Evolutionary conservation across 2,797 vertebrate genomes (phyloP).

Genomic region (Mormyrops attenuatus): DNA sequence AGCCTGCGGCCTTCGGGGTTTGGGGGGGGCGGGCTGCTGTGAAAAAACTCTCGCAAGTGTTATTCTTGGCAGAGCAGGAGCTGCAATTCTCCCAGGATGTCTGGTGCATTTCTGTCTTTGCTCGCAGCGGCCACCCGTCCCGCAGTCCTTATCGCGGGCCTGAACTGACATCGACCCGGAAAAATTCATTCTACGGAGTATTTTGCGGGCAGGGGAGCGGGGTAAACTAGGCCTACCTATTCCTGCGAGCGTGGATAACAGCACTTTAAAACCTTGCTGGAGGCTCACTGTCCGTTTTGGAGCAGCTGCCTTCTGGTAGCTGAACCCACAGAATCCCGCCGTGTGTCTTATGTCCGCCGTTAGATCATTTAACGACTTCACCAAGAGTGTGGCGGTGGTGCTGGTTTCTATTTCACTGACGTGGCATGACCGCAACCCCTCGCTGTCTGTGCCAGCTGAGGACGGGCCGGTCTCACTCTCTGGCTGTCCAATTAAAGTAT

Average conservation of each 20-base stretch:
- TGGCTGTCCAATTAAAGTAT: constrained; percentile 23
- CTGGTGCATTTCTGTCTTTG: neutral
- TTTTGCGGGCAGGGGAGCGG: constrained; percentile 16
- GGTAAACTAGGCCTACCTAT: constrained; percentile 43
- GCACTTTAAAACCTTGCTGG: neutral
- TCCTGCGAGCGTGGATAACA: constrained; percentile 29
- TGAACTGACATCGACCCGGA: constrained; percentile 36
- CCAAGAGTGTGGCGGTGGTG: neutral
- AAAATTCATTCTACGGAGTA: constrained; percentile 28
- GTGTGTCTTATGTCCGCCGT: neutral
- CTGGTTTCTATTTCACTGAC: neutral
- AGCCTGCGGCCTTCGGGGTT: constrained; percentile 19
- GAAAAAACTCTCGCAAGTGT: neutral
- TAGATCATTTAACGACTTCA: neutral
- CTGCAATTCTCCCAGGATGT: neutral
- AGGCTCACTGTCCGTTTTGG: neutral
- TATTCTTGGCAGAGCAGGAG: neutral
- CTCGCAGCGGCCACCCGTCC: neutral
- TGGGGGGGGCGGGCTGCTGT: neutral
- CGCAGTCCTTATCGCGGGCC: constrained; percentile 35
- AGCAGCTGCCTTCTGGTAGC: neutral
- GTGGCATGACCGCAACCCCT: constrained; percentile 37
- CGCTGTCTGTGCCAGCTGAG: neutral
- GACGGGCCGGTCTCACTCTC: constrained; percentile 31
- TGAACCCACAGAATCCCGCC: neutral